Base-by-base conservation (phyloP, 2,888 invertebrate species). In the Microplitis manilae region DNA sequence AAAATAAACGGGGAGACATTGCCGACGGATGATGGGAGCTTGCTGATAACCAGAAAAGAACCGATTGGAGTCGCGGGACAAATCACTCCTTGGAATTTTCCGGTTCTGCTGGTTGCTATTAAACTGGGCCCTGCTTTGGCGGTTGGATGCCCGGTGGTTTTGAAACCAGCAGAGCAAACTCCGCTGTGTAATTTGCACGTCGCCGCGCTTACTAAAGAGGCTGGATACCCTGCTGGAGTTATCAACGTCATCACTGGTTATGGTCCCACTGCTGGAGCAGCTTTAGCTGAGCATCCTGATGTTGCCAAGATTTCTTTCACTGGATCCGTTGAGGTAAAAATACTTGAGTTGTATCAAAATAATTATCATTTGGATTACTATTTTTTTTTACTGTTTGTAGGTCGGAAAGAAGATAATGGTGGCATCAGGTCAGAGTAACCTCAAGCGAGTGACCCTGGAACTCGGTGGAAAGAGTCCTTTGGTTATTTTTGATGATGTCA, bases 391-490 rank as follows among this genome's bases (percentile, higher is more conserved):
- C 60, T 67, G 20, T 5, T 61, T 68, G 30, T 30, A 86, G 86
- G 82, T 85, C n/a, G 86, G 86, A 60, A 82, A 81, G 17, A 50
- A 77, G 62, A 83, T 85, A 65, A 90, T 92, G 89, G 90, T 93
- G 84, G 94, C 94, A 39, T 94, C 96, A 1, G 94, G 95, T 9
- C 92, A 92, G 64, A 93, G 94, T 1, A 97, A 96, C 87, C 90
- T 97, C 72, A 98, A 97, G 88, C 92, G 95, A 75, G 94, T 97
- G 0, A 94, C 95, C 2, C 90, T 98, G 76, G 97, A 97, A 88
- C 91, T 97, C 61, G 97, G 97, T 61, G 97, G 97, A 79, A 97
- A 97, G 89, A 96, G 96, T 87, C 97, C 97, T 0, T 90, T 96
- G 20, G 95, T 97, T 15, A 92, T 97, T 13, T 96, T 96, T 86